Base-by-base conservation (phyloP, 2,888 invertebrate species). In the Alitta virens region DNA sequence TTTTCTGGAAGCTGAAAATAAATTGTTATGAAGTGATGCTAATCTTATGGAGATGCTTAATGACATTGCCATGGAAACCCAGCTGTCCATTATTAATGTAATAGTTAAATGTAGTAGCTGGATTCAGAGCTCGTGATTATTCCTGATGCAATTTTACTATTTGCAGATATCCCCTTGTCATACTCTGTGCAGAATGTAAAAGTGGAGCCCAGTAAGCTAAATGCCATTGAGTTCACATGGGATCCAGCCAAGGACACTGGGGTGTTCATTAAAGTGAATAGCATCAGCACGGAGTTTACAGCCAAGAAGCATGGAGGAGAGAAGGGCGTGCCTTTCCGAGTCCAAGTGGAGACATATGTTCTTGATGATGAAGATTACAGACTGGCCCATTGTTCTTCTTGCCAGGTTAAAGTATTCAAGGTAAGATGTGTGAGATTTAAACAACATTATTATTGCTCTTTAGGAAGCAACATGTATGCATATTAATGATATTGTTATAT, bases 241-340 rank as follows among this genome's bases (percentile, higher is more conserved):
- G 95, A 97, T 83, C 94, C 96, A 0, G 90, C 92, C 25, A 95
- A 96, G 79, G 96, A 96, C 83, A 92, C 94, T 69, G 95, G 95
- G 46, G 91, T 94, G 65, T 96, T 94, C 78, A 90, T 96, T 71
- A 94, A 94, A 86, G 62, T 81, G 1, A 74, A 97, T 83, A 96
- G 95, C 82, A 97, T 97, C 75, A 95, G 95, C 66, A 97, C 97
- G 0, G 97, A 97, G 84, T 97, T 97, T 81, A 97, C 97, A 0
- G 92, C 94, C 0, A 96, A 95, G 82, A 96, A 96, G 78, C 96
- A 97, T 82, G 97, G 97, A 54, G 97, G 97, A 1, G 97, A 97
- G 83, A 97, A 97, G 78, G 97, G 97, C 0, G 96, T 97, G 0
- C 96, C 96, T 0, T 97, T 97, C 84, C 88, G 96, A 54, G 90